Evolutionary conservation across 2,888 invertebrate genomes (phyloP), one percentile per base, ranked within the genome.

Genomic region (Cryptops parisi): DNA sequence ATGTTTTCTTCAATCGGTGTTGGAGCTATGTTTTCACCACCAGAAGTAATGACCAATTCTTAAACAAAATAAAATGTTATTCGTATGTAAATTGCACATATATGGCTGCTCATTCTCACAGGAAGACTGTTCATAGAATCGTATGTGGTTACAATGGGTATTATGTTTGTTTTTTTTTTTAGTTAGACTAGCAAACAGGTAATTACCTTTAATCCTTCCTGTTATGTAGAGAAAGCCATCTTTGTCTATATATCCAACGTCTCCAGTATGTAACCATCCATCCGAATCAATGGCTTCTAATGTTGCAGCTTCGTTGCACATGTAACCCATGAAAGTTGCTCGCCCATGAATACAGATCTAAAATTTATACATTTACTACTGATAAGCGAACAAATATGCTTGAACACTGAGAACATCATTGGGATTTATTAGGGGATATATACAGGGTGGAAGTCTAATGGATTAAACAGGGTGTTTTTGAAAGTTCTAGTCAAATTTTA

Each of bases 221-320:
- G 87, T 88, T 58, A 88, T 79, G 59, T 76, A 81, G 1, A 88
- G 68, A 21, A 78, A 78, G 43, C 82, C 84, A 59, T 81, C 78
- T 48, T 78, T 75, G 64, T 91, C 89, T 1, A 83, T 70, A 59
- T 75, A 77, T 38, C 90, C 93, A 33, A 91, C 71, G 68, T 93
- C 93, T 6, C 93, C 93, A 0, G 87, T 81, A 64, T 82, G 84
- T 54, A 93, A 68, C 87, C 88, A 91, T n/a, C 85, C 84, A 0
- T 87, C 82, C 1, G 43, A 19, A 64, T 89, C 87, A 24, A 90
- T 68, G 0, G 83, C 71, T 55, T 82, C 85, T 25, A 68, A 70
- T 33, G 38, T 46, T 0, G 89, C n/a, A n/a, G n/a, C n/a, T n/a
- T n/a, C n/a, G n/a, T n/a, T n/a, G n/a, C n/a, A n/a, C n/a, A n/a